A percentile compares a stretch with the other conserved stretches of the same genome.
phyloP scores from a whole-genome alignment of 2,888 invertebrate species.

The Drosophila diplacantha region DNA sequence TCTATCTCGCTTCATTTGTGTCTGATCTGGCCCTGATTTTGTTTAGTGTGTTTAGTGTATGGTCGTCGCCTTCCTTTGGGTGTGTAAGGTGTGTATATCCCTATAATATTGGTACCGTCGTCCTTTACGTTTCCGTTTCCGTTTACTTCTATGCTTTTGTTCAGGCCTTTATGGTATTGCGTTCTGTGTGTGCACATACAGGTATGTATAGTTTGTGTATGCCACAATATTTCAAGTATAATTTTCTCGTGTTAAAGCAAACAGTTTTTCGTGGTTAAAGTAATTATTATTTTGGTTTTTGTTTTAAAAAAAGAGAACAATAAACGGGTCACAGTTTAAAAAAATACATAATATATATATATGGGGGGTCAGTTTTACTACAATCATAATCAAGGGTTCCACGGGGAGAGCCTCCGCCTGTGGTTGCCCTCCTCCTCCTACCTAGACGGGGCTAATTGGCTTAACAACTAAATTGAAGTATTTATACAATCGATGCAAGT shows the following conservation, averaged over 20 bases:
- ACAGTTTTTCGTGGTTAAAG: slow-evolving; percentile 12
- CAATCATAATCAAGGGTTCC: neutral
- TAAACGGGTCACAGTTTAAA: slow-evolving; percentile 24
- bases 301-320: slow-evolving; percentile 5
- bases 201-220: too few species aligned
- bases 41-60: neutral
- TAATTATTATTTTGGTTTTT: neutral
- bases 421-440: neutral
- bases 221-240: slow-evolving; percentile 33
- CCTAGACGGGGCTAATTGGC: neutral
- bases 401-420: neutral
- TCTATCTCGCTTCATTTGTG: neutral
- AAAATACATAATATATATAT: slow-evolving; percentile 3
- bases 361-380: neutral
- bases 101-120: slow-evolving; percentile 5
- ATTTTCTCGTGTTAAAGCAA: slow-evolving; percentile 11
- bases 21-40: slow-evolving; percentile 14
- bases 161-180: slow-evolving; percentile 64
- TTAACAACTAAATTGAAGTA: slow-evolving; percentile 14
- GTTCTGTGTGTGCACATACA: slow-evolving; percentile 45
- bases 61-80: neutral
- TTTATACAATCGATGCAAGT: slow-evolving; percentile 19
- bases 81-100: neutral
- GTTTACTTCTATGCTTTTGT: slow-evolving; percentile 26
- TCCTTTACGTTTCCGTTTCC: slow-evolving; percentile 2